A percentile compares a stretch with the other conserved stretches of the same genome.
These are phyloP conservation scores for Tromatobia lineatoria DNA, from an alignment of 2,888 invertebrate genomes.

Conservation along the genomic window DNA sequence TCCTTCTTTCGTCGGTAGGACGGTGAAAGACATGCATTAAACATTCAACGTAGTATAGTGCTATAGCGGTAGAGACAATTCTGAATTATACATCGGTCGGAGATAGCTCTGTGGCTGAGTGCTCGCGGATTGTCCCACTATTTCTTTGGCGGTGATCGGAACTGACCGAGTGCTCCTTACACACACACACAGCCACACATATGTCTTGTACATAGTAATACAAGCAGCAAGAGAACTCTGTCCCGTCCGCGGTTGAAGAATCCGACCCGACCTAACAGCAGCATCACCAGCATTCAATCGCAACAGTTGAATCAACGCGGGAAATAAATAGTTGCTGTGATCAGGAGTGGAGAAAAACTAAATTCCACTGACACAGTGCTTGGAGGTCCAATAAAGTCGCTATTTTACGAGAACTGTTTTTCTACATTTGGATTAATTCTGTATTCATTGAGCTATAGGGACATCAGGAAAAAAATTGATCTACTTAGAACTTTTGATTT, in stretches of 20 bases:
- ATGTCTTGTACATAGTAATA: slow-evolving; percentile 4
- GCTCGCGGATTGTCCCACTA: slow-evolving; percentile 78
- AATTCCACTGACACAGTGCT: slow-evolving; percentile 57
- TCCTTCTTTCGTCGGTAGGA: slow-evolving; percentile 33
- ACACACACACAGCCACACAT: slow-evolving; percentile 5
- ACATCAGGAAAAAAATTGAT: too few relatives aligned
- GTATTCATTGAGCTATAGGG: background rate
- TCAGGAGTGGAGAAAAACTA: slow-evolving; percentile 30
- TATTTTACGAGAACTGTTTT: background rate
- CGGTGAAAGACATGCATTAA: slow-evolving; percentile 80
- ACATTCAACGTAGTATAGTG: slow-evolving; percentile 77
- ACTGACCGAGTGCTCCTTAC: slow-evolving; percentile 68
- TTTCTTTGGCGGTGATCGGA: slow-evolving; percentile 78
- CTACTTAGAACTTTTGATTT: too few relatives aligned
- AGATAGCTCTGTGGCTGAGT: slow-evolving; percentile 76
- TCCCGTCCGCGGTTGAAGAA: slow-evolving; percentile 32
- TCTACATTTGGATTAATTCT: background rate
- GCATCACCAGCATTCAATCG: slow-evolving; percentile 22
- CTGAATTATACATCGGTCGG: slow-evolving; percentile 82
- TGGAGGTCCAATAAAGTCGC: slow-evolving; percentile 14
- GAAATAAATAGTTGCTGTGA: slow-evolving; percentile 8
- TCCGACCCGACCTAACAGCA: slow-evolving; percentile 12
- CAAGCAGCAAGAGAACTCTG: slow-evolving; percentile 7
- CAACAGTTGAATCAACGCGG: slow-evolving; percentile 23
- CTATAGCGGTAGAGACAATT: slow-evolving; percentile 75